Evolutionary conservation across 1,140 invertebrate species (phyloP), one percentile per base, ranked within the genome.

Genomic region (Papilio dardanus): DNA sequence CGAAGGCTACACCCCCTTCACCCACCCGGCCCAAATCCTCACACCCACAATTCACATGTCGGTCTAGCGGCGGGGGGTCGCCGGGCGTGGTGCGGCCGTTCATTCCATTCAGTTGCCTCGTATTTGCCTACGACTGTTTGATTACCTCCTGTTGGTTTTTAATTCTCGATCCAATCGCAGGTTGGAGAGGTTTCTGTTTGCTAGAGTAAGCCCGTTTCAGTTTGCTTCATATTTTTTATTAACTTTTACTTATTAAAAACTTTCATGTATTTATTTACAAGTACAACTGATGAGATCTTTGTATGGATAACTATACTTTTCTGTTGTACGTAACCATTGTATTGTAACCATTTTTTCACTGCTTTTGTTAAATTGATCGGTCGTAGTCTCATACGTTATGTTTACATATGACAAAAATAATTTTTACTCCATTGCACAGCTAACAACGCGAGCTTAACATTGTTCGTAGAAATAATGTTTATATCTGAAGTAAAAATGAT

Each of bases 111-210:
- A 28, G 24, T 62, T 4, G 54, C 21, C 21, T 58, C 12, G 8
- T 62, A 62, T 62, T 62, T 28, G 24, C 54, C 21, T 62, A 28
- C 54, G 50, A 12, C 50, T 54, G 54, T 62, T 62, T 14, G 54
- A 62, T 62, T 62, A 62, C 2, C 30, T 62, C 54, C 24, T 28
- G 54, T 62, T 62, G 54, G 24, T 28, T 62, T 54, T 54, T 30
- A 30, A 62, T 62, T 62, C 24, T 10, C 50, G 50, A 58, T 58
- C 50, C 50, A 58, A 58, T 58, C 50, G 21, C 50, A 58, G 24
- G 16, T 46, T 46, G 3, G 16, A 4, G 42, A 46, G 46, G 4
- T 54, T 54, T 54, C 50, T 24, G 50, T 54, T 54, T 54, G 21
- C 8, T 8, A 21, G 3, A 46, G 10, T 54, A 54, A 54, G 24